These are phyloP conservation scores for Corythaixoides concolor DNA, from an alignment of 2,113 vertebrate genomes.

Conservation along the genomic window DNA sequence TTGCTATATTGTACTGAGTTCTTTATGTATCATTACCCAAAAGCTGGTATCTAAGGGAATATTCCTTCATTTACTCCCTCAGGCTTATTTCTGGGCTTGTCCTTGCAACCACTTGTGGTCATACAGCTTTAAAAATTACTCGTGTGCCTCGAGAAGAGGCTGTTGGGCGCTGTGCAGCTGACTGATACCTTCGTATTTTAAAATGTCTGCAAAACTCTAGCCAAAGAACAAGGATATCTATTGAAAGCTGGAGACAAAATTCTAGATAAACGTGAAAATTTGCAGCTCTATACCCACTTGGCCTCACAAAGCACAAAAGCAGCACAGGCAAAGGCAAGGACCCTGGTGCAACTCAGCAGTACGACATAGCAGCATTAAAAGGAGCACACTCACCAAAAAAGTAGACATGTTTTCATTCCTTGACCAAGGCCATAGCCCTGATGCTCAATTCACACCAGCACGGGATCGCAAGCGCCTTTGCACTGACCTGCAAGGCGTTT, in stretches of 20 bases:
- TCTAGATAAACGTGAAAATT: not conserved
- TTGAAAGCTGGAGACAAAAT: not conserved
- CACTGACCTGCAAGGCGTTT: conserved; percentile 79
- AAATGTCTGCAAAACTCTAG: not conserved
- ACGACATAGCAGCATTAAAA: not conserved
- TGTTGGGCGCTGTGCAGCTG: not conserved
- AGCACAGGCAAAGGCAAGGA: not conserved
- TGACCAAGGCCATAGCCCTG: not conserved
- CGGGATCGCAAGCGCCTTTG: not conserved
- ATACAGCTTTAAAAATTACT: not conserved
- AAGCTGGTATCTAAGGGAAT: not conserved
- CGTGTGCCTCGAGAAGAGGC: fast-evolving
- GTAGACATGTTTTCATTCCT: not conserved
- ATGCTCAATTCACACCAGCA: not conserved
- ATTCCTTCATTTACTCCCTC: not conserved
- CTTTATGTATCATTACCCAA: not conserved
- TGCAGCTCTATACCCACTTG: fast-evolving
- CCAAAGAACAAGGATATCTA: not conserved
- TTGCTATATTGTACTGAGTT: not conserved
- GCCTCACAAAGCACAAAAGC: not conserved
- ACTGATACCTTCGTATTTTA: not conserved
- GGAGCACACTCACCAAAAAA: not conserved
- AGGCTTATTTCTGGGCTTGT: not conserved
- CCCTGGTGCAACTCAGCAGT: fast-evolving
- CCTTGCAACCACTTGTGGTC: not conserved